Percentiles rank a stretch among this genome's conserved stretches.
These are phyloP conservation scores for Cerceris ruficornis DNA, from an alignment of 2,888 invertebrate genomes.

Conservation along the genomic window DNA sequence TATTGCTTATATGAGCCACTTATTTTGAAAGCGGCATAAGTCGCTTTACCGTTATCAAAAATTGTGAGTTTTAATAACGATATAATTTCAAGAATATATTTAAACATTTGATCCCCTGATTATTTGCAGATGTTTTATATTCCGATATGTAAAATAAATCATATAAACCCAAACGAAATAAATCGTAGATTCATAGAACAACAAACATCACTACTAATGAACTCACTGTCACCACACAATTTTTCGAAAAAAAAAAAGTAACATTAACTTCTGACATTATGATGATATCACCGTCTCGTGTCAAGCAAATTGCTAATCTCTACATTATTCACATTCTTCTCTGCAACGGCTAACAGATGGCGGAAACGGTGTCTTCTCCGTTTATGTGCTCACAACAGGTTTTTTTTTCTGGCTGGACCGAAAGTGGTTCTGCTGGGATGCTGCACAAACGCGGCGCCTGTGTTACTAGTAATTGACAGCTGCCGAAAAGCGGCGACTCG, in stretches of 20 bases:
- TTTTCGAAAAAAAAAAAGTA: background rate
- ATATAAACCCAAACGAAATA: too few species aligned
- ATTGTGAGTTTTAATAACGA: too few species aligned
- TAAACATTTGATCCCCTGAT: too few species aligned
- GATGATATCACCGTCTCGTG: background rate
- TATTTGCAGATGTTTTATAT: too few species aligned
- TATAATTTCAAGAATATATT: too few species aligned
- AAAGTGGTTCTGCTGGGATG: constrained; percentile 71
- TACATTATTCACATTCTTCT: background rate
- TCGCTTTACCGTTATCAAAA: too few species aligned
- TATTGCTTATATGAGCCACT: too few species aligned
- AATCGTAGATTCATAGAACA: too few species aligned
- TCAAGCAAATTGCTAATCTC: constrained; percentile 3
- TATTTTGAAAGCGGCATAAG: too few species aligned
- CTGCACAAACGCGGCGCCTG: constrained; percentile 73
- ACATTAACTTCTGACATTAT: background rate
- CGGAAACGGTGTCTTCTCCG: constrained; percentile 20
- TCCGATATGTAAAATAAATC: too few species aligned
- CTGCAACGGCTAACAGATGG: constrained; percentile 7
- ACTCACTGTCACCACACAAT: too few species aligned
- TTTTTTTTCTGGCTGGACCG: constrained; percentile 70
- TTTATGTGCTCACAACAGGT: constrained; percentile 30
- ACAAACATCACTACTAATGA: too few species aligned
- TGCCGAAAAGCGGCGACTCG: constrained; percentile 75
- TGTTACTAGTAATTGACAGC: constrained; percentile 78